phyloP scores from a whole-genome alignment of 2,888 invertebrate species.

The Leptura quadrifasciata region DNA sequence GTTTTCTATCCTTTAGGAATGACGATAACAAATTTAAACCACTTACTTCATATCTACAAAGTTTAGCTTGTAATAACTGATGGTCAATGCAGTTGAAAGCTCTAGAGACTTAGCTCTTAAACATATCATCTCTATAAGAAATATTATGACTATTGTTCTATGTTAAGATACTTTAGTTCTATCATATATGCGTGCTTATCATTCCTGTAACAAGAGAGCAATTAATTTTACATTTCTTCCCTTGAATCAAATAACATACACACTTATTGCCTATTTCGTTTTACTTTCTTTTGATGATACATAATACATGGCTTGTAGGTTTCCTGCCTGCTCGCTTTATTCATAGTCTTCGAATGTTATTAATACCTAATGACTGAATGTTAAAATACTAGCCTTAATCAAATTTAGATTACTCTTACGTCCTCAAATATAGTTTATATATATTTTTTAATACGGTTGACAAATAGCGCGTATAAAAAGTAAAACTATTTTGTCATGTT shows the following conservation, averaged over 20 bases:
- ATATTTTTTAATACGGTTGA: not conserved
- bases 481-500: not conserved
- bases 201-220: not conserved
- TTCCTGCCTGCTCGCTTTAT: not conserved
- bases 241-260: not conserved
- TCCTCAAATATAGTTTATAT: not conserved
- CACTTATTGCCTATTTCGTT: conserved; percentile 2
- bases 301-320: conserved; percentile 13
- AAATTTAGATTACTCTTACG: not conserved
- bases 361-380: not conserved
- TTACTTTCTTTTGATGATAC: conserved; percentile 5
- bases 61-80: too few relatives aligned
- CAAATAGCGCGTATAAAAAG: not conserved
- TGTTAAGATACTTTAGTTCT: too few relatives aligned
- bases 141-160: too few relatives aligned
- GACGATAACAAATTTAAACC: too few relatives aligned
- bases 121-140: too few relatives aligned
- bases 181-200: not conserved
- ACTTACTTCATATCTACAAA: too few relatives aligned
- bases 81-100: too few relatives aligned
- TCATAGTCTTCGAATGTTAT: not conserved
- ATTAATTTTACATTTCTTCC: not conserved
- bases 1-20: too few relatives aligned
- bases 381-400: not conserved
- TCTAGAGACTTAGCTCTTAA: too few relatives aligned